These are phyloP conservation scores for Julus scandinavius DNA, from an alignment of 2,888 invertebrate genomes.

Conservation along the genomic window DNA sequence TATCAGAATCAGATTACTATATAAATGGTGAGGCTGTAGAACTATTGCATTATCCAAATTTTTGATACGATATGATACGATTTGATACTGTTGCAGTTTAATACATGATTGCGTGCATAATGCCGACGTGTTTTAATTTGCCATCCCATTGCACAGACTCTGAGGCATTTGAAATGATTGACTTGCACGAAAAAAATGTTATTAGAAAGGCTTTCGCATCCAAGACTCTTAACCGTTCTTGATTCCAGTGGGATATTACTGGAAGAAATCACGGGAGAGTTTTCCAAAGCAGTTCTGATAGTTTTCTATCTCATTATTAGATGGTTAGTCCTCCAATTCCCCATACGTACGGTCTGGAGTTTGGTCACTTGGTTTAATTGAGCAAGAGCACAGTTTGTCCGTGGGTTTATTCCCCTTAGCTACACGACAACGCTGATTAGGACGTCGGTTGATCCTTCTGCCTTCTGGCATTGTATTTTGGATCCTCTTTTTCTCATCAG, in stretches of 20 bases:
- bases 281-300: background rate
- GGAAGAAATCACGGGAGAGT: background rate
- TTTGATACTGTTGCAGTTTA: too few species aligned
- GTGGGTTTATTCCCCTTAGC: conserved; percentile 30
- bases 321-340: conserved; percentile 23
- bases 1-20: too few species aligned
- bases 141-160: background rate
- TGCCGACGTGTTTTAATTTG: too few species aligned
- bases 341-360: background rate
- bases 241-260: background rate
- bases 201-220: background rate
- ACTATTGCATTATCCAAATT: too few species aligned
- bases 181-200: background rate
- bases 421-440: conserved; percentile 5
- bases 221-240: background rate
- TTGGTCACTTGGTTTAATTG: conserved; percentile 30
- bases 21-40: too few species aligned
- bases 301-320: background rate
- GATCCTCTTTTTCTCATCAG: conserved; percentile 8
- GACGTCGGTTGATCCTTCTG: background rate
- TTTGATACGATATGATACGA: too few species aligned
- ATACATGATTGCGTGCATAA: too few species aligned
- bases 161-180: background rate
- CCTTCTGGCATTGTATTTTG: background rate
- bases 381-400: background rate